Evolutionary conservation across 2,888 invertebrate species (phyloP), one percentile per base, ranked within the genome.

Genomic region (Mechanitis messenoides): DNA sequence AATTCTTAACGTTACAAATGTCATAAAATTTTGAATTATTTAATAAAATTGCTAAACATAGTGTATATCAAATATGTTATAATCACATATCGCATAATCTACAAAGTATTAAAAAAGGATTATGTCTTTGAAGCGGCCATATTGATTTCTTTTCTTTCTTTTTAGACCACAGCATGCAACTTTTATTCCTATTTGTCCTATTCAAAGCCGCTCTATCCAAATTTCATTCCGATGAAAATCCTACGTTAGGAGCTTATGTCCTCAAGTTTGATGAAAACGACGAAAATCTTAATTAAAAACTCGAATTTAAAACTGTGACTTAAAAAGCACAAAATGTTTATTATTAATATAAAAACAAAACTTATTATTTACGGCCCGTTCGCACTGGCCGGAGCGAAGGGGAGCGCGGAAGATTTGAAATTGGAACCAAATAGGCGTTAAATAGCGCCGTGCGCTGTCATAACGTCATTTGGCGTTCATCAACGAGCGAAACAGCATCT

Each of bases 351-450:
- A 68, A 84, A 82, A 87, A 84, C 87, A 86, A 85, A 86, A 81
- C 75, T 79, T 77, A 85, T 87, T 88, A 87, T 87, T 80, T 80
- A 82, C 81, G 79, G 79, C 76, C 79, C 75, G 77, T 81, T 88
- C 85, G 81, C 78, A 77, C 79, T 85, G 87, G 78, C 85, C 85
- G 85, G 84, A 84, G 83, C 81, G 81, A 79, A 81, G 80, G 84
- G 88, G 87, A 84, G 85, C 85, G 88, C 90, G 85, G 78, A 78
- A 87, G 84, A 90, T 91, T 92, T 90, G 91, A 89, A 86, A 88
- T 90, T 90, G 91, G 90, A 91, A 86, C 87, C 92, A 92, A 92
- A 92, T 92, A 92, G 91, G 92, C 92, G 92, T 92, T 92, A 92
- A 92, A 92, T 92, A 91, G 91, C 91, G 90, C 88, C 91, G 87